Base-by-base conservation (phyloP, 2,888 invertebrate genomes). In the Rhingia rostrata region DNA sequence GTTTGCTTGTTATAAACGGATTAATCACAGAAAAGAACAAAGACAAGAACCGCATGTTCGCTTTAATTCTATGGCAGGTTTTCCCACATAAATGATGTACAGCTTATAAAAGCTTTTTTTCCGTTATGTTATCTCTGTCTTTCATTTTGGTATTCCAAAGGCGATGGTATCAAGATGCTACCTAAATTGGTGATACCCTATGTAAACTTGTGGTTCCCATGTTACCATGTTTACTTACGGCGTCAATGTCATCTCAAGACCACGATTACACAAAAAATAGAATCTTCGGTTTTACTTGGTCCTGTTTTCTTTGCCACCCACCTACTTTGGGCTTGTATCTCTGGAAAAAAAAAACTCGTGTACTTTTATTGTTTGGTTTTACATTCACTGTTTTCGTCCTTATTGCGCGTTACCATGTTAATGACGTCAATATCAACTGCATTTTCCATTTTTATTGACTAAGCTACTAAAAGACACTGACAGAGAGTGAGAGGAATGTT, bases 1-100 rank as follows among this genome's bases (percentile, higher is more conserved):
- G 67, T 83, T 83, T 60, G 83, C 78, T 83, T 78, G 78, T 83
- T 83, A 83, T 78, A 78, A 83, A 83, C 67, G 83, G 83, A 83
- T 83, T 83, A 78, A 78, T 78, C 67, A 69, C 4, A 49, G 47
- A 49, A 69, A 73, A 60, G 70, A 51, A 39, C 12, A 37, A 32
- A 33, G 9, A 41, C 6, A 66, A 35, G 45, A 60, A 39, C 61
- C 58, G 60, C 61, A 49, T 74, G 10, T 70, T 64, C 39, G 53
- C 58, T 67, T 51, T 43, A 51, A 49, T 39, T 69, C 33, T 60
- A 41, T 39, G 43, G 49, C 12, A 39, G 56, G 74, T 64, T 64
- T 74, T 66, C 22, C 70, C 60, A 7, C 61, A 72, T 69, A 81
- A 75, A 81, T 81, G 81, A 64, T 75, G 60, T 60, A 81, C 60